phyloP scores from a whole-genome alignment of 92 coral and sea anemone genomes.

The Palythoa grandis region DNA sequence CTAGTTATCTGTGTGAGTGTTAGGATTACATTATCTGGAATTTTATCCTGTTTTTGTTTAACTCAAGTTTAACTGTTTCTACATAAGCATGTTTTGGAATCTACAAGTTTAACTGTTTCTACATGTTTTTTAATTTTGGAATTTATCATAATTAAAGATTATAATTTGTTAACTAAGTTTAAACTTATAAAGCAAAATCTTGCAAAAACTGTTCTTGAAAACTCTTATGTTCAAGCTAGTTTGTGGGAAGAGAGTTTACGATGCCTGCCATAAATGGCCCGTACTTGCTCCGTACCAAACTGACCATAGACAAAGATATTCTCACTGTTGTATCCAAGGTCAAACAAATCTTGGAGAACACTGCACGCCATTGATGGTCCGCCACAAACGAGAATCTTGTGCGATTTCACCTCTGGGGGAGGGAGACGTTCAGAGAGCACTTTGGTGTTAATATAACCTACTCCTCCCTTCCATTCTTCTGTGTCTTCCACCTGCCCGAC shows the following conservation, averaged over 20 bases:
- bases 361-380: constrained; percentile 65
- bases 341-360: constrained; percentile 59
- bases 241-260: constrained; percentile 58
- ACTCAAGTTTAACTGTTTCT: too few relatives aligned
- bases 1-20: too few relatives aligned
- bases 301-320: constrained; percentile 69
- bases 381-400: constrained; percentile 63
- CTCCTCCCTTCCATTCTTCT: constrained; percentile 71
- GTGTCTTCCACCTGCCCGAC: constrained; percentile 45
- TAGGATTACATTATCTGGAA: too few relatives aligned
- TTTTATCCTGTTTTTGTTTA: too few relatives aligned
- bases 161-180: too few relatives aligned
- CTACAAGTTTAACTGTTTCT: too few relatives aligned
- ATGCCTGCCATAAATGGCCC: constrained; percentile 60
- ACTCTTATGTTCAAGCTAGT: neutral
- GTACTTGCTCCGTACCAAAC: constrained; percentile 64
- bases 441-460: constrained; percentile 57
- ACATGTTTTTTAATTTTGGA: too few relatives aligned
- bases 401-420: constrained; percentile 50
- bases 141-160: too few relatives aligned
- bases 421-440: constrained; percentile 53
- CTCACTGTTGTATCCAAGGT: constrained; percentile 59
- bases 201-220: too few relatives aligned
- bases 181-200: too few relatives aligned
- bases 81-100: too few relatives aligned